A percentile compares a stretch with the other conserved stretches of the same genome.
Conservation (phyloP, 2,113 vertebrate species). For the Taurulus bubalis region DNA sequence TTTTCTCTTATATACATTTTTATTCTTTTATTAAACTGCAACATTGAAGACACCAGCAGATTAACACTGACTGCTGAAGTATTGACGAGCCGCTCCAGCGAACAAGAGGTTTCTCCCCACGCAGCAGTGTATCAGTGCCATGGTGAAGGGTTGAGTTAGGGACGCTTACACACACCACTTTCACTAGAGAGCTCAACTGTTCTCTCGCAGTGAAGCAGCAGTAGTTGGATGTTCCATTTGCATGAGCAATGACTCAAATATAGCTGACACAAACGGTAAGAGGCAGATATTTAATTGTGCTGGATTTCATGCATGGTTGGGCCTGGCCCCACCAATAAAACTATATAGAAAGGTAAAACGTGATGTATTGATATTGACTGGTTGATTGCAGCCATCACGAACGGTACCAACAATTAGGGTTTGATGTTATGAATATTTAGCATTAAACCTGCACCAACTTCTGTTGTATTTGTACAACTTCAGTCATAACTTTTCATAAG, state of each 20-base stretch:
- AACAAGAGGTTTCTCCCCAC: neutral
- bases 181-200: too few species aligned
- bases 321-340: neutral
- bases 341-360: neutral
- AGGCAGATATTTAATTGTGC: neutral
- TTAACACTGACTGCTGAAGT: neutral
- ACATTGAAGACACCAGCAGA: neutral
- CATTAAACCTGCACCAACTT: neutral
- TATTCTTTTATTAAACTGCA: neutral
- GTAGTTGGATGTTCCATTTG: neutral
- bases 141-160: neutral
- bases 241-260: neutral
- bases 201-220: neutral
- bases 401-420: too few species aligned
- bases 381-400: neutral
- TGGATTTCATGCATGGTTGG: neutral
- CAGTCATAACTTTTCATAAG: neutral
- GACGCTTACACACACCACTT: neutral
- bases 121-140: neutral
- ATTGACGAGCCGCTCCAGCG: neutral
- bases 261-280: neutral
- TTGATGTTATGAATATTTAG: too few species aligned
- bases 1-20: neutral
- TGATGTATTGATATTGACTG: too few species aligned
- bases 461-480: neutral